Conservation (phyloP, 2,888 invertebrate genomes). For the Zaprionus obscuricornis region DNA sequence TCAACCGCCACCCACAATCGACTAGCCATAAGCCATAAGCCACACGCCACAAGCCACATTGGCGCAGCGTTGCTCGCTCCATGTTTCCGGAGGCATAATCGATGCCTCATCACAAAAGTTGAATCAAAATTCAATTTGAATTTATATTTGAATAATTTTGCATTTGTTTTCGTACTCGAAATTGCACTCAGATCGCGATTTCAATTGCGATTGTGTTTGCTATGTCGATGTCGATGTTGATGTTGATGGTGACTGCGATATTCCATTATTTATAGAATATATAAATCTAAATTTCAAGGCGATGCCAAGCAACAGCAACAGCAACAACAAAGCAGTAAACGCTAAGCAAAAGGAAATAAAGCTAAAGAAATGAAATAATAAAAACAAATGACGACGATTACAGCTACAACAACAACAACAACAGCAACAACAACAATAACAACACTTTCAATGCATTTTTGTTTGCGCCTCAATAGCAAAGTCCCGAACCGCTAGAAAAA, state of each 20-base stretch:
- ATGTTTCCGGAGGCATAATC: constrained; percentile 13
- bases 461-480: constrained; percentile 37
- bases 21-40: too few relatives aligned
- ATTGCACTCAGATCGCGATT: constrained; percentile 9
- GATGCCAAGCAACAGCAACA: constrained; percentile 5
- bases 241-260: constrained; percentile 23
- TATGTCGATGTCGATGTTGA: neutral
- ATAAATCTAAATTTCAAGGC: constrained; percentile 67
- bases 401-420: too few relatives aligned
- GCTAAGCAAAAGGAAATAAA: constrained; percentile 37
- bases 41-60: too few relatives aligned
- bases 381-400: constrained; percentile 55
- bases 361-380: constrained; percentile 50
- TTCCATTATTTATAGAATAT: constrained; percentile 71
- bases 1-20: too few relatives aligned
- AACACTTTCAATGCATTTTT: constrained; percentile 58
- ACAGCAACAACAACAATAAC: too few relatives aligned
- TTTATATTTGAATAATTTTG: constrained; percentile 16
- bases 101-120: constrained; percentile 22
- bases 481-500: constrained; percentile 45
- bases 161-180: constrained; percentile 31
- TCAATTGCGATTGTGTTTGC: neutral
- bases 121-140: too few relatives aligned
- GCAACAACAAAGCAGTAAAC: constrained; percentile 4
- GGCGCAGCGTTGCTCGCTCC: too few relatives aligned